Percentiles rank a stretch among this genome's conserved stretches.
These are phyloP conservation scores for Gambusia affinis DNA, from an alignment of 2,113 vertebrate species.

Conservation along the genomic window DNA sequence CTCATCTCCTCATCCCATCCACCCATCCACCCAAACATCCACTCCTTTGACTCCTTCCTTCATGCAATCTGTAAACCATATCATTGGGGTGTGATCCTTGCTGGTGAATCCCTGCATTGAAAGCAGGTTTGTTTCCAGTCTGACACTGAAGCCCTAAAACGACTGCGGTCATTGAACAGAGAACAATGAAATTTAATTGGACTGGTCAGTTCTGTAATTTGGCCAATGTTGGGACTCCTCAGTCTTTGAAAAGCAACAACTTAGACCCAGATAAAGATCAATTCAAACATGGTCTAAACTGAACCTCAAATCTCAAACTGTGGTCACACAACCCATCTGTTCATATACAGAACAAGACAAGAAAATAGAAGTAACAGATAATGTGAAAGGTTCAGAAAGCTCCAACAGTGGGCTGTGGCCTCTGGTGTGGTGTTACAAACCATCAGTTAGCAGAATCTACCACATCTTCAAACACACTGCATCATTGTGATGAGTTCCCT, in stretches of 20 bases:
- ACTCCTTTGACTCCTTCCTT: too few relatives aligned
- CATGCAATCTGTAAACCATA: too few relatives aligned
- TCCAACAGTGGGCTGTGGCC: constrained; percentile 46
- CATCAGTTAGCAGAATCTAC: constrained; percentile 60
- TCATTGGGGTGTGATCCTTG: too few relatives aligned
- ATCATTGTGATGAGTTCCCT: constrained; percentile 77
- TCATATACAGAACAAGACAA: constrained; percentile 11
- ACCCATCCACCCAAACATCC: too few relatives aligned
- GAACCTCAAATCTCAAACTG: constrained; percentile 11
- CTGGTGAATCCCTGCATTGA: too few relatives aligned
- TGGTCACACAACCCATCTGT: background rate
- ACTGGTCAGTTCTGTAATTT: background rate
- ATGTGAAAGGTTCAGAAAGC: constrained; percentile 23
- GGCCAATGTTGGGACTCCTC: background rate
- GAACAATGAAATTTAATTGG: too few relatives aligned
- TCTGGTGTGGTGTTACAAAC: constrained; percentile 71
- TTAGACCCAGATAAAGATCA: constrained; percentile 1
- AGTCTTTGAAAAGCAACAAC: background rate
- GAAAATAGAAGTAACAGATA: constrained; percentile 1
- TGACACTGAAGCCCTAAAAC: constrained; percentile 77
- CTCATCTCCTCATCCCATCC: too few relatives aligned
- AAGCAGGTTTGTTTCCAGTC: too few relatives aligned
- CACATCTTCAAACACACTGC: constrained; percentile 76
- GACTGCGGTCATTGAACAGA: constrained; percentile 86
- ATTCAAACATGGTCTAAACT: constrained; percentile 15